Base-by-base conservation (phyloP, 1,140 invertebrate genomes). In the Lasaia peninsularis region DNA sequence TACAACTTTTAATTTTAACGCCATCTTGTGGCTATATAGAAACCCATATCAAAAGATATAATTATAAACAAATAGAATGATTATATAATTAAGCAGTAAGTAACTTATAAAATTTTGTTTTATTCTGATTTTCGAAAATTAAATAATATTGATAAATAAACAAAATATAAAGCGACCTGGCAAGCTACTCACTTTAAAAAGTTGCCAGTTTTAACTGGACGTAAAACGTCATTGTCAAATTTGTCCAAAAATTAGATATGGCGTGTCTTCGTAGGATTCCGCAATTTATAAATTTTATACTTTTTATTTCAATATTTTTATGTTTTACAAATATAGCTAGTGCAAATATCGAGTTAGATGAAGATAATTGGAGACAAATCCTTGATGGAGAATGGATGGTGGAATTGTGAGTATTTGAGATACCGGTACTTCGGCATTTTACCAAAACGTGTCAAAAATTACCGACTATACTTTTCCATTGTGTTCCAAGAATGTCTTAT, bases 311-410 rank as follows among this genome's bases (percentile, higher is more conserved):
- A 63, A 58, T 88, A 68, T 64, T 80, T 63, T 75, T 80, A 76
- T 85, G 79, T 75, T 78, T 63, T 73, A 68, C 75, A 56, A 76
- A 62, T 71, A 64, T 68, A 65, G 72, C 67, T 32, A 83, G 78
- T 78, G 80, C 78, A 59, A 81, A 80, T 62, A 56, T 72, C 48
- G 85, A 86, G 35, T 71, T 88, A 70, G 62, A 88, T 72, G 85
- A 88, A 72, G 80, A 84, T 18, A 88, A 83, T 60, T 88, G 85
- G 85, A 77, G 62, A 53, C 70, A 85, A 50, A 85, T 88, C 51
- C 75, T 88, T 21, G 75, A 88, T 24, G 85, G 85, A 44, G 85
- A 88, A 78, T 88, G 85, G 85, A 80, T 88, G 85, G 80, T 88
- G 21, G 80, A 88, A 80, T 88, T 88, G 85, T 88, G 63, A 88